Evolutionary conservation across 2,113 vertebrate genomes (phyloP).

Genomic region (Perca fluviatilis): DNA sequence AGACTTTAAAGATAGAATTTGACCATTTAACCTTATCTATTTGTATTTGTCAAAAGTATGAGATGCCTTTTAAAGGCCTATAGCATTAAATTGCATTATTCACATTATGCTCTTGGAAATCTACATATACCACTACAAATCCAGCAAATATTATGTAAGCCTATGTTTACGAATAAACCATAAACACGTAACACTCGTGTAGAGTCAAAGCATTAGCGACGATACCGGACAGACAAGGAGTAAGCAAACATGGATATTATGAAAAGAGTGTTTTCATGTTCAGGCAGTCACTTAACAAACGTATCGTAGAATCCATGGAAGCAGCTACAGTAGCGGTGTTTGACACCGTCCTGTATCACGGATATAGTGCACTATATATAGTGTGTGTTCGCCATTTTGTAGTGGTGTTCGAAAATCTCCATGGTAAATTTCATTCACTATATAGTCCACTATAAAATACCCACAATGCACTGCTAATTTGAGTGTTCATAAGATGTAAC

Average conservation of each 20-base stretch:
- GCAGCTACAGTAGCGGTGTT: no score
- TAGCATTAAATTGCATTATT: neutral
- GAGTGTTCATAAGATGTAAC: no score
- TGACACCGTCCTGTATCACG: no score
- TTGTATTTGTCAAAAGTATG: constrained; percentile 11
- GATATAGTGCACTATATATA: no score
- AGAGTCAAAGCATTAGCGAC: neutral
- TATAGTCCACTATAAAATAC: no score
- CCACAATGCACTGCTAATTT: no score
- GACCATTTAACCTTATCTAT: neutral
- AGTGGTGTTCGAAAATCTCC: no score
- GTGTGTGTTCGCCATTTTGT: no score
- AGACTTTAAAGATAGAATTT: constrained; percentile 3
- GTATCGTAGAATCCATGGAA: neutral
- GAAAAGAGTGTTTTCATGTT: neutral
- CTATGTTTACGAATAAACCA: neutral
- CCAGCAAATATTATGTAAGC: no score
- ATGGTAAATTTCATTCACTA: no score
- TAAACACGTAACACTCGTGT: neutral
- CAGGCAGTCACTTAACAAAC: neutral
- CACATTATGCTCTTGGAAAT: neutral
- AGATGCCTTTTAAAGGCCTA: neutral
- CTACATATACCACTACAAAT: neutral
- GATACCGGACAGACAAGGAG: neutral
- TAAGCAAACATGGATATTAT: neutral